Evolutionary conservation across 2,888 invertebrate genomes (phyloP).

Genomic region (Cotesia congregata): DNA sequence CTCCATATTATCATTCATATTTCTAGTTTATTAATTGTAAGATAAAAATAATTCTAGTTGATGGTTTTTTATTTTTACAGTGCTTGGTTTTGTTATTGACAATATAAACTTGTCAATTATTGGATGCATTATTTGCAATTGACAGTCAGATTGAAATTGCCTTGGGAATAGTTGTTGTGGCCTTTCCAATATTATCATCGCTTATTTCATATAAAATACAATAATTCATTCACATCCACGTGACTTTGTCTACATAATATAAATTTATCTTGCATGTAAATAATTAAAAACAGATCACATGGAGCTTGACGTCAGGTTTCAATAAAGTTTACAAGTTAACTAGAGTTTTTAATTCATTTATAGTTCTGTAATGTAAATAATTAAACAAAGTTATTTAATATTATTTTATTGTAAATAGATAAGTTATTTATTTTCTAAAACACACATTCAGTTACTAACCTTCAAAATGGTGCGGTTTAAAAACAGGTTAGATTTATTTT

Average conservation of each 20-base stretch:
- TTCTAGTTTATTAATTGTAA: neutral
- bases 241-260: neutral
- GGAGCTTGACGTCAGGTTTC: neutral
- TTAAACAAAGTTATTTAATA: neutral
- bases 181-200: neutral
- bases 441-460: neutral
- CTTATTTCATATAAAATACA: neutral
- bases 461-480: conserved; percentile 77
- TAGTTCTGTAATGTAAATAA: neutral
- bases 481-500: conserved; percentile 72
- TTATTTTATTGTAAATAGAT: neutral
- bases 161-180: neutral
- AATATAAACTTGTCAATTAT: neutral
- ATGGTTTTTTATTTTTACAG: neutral
- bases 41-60: neutral
- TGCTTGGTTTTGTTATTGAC: neutral
- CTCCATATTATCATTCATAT: neutral
- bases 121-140: too few species aligned
- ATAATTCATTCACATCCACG: neutral
- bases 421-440: neutral
- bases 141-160: neutral
- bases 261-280: neutral
- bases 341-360: neutral
- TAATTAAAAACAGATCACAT: neutral
- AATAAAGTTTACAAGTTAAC: neutral